These are phyloP conservation scores for Octonoba sinensis DNA, from an alignment of 2,888 invertebrate genomes.

Conservation along the genomic window DNA sequence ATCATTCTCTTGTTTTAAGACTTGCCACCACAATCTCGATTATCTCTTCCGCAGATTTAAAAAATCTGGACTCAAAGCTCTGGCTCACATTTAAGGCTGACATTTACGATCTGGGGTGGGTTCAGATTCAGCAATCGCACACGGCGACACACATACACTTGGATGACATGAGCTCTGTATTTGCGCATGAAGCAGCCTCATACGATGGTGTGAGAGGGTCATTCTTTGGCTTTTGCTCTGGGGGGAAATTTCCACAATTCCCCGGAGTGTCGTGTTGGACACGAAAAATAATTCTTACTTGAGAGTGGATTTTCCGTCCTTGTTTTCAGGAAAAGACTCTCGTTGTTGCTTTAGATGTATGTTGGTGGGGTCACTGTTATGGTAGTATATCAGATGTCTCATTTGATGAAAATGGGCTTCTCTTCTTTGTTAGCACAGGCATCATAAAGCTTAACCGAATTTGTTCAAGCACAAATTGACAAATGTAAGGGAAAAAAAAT, in stretches of 20 bases:
- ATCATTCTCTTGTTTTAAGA: no score
- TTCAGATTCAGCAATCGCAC: constrained; percentile 14
- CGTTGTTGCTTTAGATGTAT: no score
- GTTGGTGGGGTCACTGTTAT: no score
- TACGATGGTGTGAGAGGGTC: constrained; percentile 26
- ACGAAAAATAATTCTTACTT: constrained; percentile 53
- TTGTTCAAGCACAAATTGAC: no score
- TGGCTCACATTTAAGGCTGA: constrained; percentile 50
- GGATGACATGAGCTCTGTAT: constrained; percentile 25
- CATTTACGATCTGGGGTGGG: constrained; percentile 18
- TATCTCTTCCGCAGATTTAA: constrained; percentile 22
- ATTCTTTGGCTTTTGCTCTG: constrained; percentile 30
- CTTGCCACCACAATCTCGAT: no score
- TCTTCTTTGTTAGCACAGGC: no score
- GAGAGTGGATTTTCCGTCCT: constrained; percentile 11
- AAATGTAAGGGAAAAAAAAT: no score
- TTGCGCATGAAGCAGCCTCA: constrained; percentile 1
- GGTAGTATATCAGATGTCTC: no score
- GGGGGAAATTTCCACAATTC: constrained; percentile 28
- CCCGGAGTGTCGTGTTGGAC: constrained; percentile 46
- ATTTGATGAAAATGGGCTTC: no score
- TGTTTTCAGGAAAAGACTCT: neutral
- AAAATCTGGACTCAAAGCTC: constrained; percentile 10
- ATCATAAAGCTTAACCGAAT: no score
- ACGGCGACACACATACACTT: constrained; percentile 23